These are phyloP conservation scores for Boloria selene DNA, from an alignment of 2,888 invertebrate genomes.

Conservation along the genomic window DNA sequence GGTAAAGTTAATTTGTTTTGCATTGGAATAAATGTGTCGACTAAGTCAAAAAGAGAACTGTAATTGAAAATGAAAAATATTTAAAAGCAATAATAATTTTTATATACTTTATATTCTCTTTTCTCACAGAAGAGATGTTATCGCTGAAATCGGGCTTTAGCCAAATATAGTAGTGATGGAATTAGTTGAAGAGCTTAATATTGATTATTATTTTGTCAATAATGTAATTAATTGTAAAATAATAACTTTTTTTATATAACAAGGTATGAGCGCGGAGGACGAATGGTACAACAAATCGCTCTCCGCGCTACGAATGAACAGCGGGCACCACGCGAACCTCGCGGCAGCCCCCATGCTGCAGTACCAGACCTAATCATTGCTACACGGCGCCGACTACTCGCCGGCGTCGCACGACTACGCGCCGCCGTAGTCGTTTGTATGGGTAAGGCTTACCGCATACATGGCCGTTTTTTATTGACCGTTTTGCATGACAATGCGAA, in stretches of 20 bases:
- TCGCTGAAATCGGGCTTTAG: too few relatives aligned
- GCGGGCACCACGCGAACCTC: slow-evolving; percentile 96
- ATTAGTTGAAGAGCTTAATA: too few relatives aligned
- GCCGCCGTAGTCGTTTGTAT: slow-evolving; percentile 44
- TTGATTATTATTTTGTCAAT: too few relatives aligned
- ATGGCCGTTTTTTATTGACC: slow-evolving; percentile 11
- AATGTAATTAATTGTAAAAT: too few relatives aligned
- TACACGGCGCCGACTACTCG: slow-evolving; percentile 80
- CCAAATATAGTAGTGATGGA: too few relatives aligned
- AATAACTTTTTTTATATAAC: slow-evolving; percentile 29
- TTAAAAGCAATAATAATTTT: too few relatives aligned
- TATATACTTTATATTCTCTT: too few relatives aligned
- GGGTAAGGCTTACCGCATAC: slow-evolving; percentile 6
- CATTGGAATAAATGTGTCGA: too few relatives aligned
- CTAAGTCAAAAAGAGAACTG: too few relatives aligned
- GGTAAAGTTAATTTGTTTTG: too few relatives aligned
- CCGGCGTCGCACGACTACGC: slow-evolving; percentile 78
- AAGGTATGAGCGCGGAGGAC: slow-evolving; percentile 96
- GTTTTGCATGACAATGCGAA: neutral
- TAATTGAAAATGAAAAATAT: too few relatives aligned
- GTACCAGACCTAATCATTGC: slow-evolving; percentile 96
- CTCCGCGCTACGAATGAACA: slow-evolving; percentile 98
- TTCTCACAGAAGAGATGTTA: too few relatives aligned
- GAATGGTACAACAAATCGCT: slow-evolving; percentile 99
- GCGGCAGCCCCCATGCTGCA: slow-evolving; percentile 98